These are phyloP conservation scores for Eurypyga helias DNA, from an alignment of 2,113 vertebrate species.

Conservation along the genomic window DNA sequence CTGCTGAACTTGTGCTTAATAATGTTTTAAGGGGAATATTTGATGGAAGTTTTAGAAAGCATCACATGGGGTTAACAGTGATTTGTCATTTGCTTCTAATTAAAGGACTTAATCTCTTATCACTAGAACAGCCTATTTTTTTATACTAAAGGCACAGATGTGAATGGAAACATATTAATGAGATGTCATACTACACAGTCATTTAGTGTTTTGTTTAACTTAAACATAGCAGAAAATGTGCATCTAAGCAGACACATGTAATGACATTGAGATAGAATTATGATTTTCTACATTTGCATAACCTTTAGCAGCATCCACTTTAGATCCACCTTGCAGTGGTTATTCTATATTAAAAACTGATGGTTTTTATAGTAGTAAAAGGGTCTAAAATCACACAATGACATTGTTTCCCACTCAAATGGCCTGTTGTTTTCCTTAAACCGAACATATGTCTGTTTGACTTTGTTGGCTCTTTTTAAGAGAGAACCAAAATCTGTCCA, in stretches of 20 bases:
- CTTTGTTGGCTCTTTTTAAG: neutral
- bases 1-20: constrained; percentile 97
- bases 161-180: constrained; percentile 88
- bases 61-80: constrained; percentile 92
- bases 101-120: constrained; percentile 94
- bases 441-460: fast-evolving
- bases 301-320: constrained; percentile 73
- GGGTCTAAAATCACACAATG: neutral
- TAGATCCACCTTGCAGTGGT: constrained; percentile 72
- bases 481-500: neutral
- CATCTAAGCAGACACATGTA: constrained; percentile 80
- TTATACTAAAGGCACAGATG: constrained; percentile 87
- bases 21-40: constrained; percentile 89
- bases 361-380: neutral
- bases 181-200: constrained; percentile 84
- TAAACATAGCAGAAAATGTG: constrained; percentile 86
- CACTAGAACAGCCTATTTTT: constrained; percentile 89
- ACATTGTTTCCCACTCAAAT: neutral
- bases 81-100: constrained; percentile 98
- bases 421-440: neutral
- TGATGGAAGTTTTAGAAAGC: constrained; percentile 88
- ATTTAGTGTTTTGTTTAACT: constrained; percentile 88
- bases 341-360: constrained; percentile 52
- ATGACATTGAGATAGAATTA: constrained; percentile 80
- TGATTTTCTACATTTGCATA: constrained; percentile 79